phyloP scores from a whole-genome alignment of 2,113 vertebrate genomes.

The Ochotona princeps region DNA sequence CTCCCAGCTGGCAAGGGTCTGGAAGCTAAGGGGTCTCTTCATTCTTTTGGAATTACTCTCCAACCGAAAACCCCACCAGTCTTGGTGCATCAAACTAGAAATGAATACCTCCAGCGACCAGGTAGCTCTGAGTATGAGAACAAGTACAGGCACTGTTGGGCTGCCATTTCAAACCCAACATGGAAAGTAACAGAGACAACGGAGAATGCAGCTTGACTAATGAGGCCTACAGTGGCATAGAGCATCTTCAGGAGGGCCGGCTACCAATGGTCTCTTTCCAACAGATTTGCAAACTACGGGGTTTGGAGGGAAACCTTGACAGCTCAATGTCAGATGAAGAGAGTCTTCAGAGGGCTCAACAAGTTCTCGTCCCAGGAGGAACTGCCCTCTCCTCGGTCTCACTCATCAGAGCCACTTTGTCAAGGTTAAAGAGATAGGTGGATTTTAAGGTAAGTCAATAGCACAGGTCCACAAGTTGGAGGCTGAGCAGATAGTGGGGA shows the following conservation, averaged over 20 bases:
- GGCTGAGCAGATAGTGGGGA: background rate
- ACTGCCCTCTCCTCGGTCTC: background rate
- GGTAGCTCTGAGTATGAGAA: background rate
- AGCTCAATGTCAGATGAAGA: background rate
- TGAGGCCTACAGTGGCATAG: background rate
- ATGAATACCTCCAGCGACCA: background rate
- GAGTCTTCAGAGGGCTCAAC: no score
- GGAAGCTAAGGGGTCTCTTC: background rate
- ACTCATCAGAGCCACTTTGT: conserved; percentile 62
- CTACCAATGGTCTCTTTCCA: background rate
- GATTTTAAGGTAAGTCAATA: conserved; percentile 75
- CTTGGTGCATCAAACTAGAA: background rate
- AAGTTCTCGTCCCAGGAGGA: background rate
- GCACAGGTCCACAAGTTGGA: conserved; percentile 50
- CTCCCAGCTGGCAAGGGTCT: background rate
- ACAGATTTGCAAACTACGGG: conserved; percentile 2
- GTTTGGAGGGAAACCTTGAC: background rate
- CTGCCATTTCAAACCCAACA: background rate
- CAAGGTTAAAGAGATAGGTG: conserved; percentile 64
- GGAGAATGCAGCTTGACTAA: background rate
- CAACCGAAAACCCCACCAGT: conserved; percentile 6
- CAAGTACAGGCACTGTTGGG: background rate
- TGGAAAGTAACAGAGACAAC: background rate
- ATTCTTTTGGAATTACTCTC: background rate
- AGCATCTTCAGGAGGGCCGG: background rate